Conservation (phyloP, 1,140 invertebrate genomes). For the Saccostrea cuccullata region DNA sequence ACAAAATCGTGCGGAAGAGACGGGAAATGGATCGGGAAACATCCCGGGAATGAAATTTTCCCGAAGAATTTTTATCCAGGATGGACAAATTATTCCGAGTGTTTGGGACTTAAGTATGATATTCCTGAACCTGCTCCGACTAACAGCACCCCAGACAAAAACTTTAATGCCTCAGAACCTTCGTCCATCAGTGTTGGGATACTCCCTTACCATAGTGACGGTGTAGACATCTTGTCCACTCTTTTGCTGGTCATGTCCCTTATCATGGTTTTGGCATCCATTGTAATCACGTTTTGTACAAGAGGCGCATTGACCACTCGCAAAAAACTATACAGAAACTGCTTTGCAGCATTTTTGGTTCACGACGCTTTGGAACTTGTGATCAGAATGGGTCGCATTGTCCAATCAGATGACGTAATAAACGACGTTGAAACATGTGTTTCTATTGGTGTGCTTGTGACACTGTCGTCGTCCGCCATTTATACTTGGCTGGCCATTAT, state of each 20-base stretch:
- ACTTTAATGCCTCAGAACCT: constrained; percentile 47
- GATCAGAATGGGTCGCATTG: constrained; percentile 46
- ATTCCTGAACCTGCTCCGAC: neutral
- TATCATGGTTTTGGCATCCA: constrained; percentile 42
- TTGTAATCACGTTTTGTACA: constrained; percentile 48
- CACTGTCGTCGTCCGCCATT: constrained; percentile 51
- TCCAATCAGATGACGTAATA: constrained; percentile 44
- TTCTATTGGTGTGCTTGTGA: constrained; percentile 49
- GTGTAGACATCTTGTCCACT: constrained; percentile 49
- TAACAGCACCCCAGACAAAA: neutral
- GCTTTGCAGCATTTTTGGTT: constrained; percentile 54
- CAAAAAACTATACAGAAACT: constrained; percentile 50
- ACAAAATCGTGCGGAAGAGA: constrained; percentile 52
- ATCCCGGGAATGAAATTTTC: constrained; percentile 49
- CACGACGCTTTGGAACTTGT: constrained; percentile 53
- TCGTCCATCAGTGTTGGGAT: constrained; percentile 49
- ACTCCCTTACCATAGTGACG: constrained; percentile 41
- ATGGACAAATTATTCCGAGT: constrained; percentile 57
- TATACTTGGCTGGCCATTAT: constrained; percentile 52
- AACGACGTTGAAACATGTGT: constrained; percentile 52
- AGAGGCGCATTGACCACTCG: constrained; percentile 43
- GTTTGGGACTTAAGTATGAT: constrained; percentile 44
- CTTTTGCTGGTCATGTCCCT: constrained; percentile 46
- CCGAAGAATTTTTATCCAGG: constrained; percentile 51
- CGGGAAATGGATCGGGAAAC: constrained; percentile 50